Base-by-base conservation (phyloP, 2,797 vertebrate species). In the Diplodus sargus region DNA sequence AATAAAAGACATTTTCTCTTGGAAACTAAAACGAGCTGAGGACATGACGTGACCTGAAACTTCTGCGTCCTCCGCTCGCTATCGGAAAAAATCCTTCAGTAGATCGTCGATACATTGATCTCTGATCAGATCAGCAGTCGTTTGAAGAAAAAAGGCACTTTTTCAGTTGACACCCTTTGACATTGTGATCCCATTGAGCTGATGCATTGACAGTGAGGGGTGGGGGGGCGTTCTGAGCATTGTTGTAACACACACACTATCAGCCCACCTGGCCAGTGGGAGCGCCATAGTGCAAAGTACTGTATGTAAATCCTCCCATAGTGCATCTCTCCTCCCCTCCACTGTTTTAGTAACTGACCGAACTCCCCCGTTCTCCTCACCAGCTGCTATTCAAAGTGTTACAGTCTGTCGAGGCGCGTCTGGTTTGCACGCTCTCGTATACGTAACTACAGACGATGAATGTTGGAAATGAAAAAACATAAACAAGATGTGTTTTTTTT, bases 211-310 rank as follows among this genome's bases (percentile, higher is more conserved):
- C 82, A 78, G 78, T 78, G 74, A 81, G 42, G 42, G 42, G 42
- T 8, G 7, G 34, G 34, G 75, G 88, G 88, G 66, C 7, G 79
- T 74, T 84, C 70, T 82, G 83, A 83, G 85, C 83, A 89, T 92
- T 94, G 93, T 93, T 89, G 93, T 94, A 94, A 94, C 91, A 88
- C 89, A 81, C 88, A 91, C 89, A 93, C 91, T 90, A 92, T 93
- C 89, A 88, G 87, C 87, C 87, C 88, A 88, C 88, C 83, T 79
- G 84, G 85, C 77, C 75, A 75, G 65, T 88, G 88, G 90, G 91
- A 93, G 90, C 92, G 90, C 90, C 87, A 89, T 94, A 95, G 95
- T 96, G 94, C 95, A 95, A 95, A 94, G 94, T 93, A 94, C 93
- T 95, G 93, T 94, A 94, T 95, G 94, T 94, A 95, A 95, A 95